phyloP scores from a whole-genome alignment of 2,797 vertebrate genomes.

The Anguilla pacifica region DNA sequence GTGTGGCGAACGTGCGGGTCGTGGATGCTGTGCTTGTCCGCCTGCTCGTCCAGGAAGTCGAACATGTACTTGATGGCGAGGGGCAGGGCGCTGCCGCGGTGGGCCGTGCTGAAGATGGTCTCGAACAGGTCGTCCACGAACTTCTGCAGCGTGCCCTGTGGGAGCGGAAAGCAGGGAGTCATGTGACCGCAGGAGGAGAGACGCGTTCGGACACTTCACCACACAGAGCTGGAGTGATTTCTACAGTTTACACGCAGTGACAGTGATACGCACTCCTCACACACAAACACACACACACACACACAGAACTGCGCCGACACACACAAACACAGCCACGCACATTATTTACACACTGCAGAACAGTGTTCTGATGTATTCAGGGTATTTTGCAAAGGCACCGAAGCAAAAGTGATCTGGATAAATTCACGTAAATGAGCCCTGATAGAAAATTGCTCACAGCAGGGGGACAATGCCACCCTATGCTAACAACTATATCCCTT shows the following conservation, averaged over 20 bases:
- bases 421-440: not conserved
- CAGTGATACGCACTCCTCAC: not conserved
- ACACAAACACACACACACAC: not conserved
- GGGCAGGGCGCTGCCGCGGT: slow-evolving; percentile 85
- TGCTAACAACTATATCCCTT: not conserved
- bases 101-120: slow-evolving; percentile 88
- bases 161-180: not conserved
- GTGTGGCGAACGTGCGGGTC: slow-evolving; percentile 96
- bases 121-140: slow-evolving; percentile 92
- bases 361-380: not conserved
- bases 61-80: slow-evolving; percentile 94
- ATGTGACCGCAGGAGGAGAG: not conserved
- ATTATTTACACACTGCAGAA: not conserved
- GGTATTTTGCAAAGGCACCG: not conserved
- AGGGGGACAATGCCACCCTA: not conserved
- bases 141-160: slow-evolving; percentile 87
- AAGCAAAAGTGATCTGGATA: not conserved
- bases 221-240: slow-evolving; percentile 12
- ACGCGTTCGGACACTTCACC: not conserved
- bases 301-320: not conserved
- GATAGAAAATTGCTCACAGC: not conserved
- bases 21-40: slow-evolving; percentile 91
- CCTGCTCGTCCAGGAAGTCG: slow-evolving; percentile 90
- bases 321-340: not conserved
- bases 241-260: not conserved